A percentile compares a stretch with the other conserved stretches of the same genome.
Evolutionary conservation across 2,797 vertebrate species (phyloP).

Genomic region (Anisognathus igniventris): DNA sequence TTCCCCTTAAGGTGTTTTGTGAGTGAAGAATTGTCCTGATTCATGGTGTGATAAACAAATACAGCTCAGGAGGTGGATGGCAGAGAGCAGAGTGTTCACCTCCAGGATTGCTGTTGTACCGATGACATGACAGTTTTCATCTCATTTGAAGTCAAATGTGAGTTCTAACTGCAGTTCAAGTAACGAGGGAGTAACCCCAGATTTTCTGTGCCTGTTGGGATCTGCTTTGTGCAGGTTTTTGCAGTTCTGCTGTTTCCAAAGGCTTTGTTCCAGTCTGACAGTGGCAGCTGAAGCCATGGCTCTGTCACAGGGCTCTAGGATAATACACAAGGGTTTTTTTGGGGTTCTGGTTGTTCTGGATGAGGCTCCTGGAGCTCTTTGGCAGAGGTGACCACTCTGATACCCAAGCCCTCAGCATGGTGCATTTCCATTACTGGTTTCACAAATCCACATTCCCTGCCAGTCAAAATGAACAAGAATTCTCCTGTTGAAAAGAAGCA

Average conservation of each 20-base stretch:
- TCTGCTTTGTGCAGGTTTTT: not conserved
- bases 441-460: not conserved
- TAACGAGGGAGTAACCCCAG: not conserved
- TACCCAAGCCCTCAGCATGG: not conserved
- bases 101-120: not conserved
- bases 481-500: not conserved
- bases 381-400: not conserved
- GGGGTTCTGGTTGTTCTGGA: not conserved
- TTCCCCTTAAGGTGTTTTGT: not conserved
- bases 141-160: not conserved
- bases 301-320: not conserved
- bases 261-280: not conserved
- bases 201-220: not conserved
- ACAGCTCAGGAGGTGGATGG: not conserved
- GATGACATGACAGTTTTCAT: not conserved
- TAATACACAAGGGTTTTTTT: rapidly evolving
- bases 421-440: not conserved
- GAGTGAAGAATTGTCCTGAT: not conserved
- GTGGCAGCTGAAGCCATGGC: not conserved
- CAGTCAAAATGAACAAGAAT: not conserved
- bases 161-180: not conserved
- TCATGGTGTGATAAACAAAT: not conserved
- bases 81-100: not conserved
- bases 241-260: not conserved
- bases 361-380: not conserved